Percentiles rank a stretch among this genome's conserved stretches.
Conservation (phyloP, 2,113 vertebrate genomes). For the Bubo bubo region DNA sequence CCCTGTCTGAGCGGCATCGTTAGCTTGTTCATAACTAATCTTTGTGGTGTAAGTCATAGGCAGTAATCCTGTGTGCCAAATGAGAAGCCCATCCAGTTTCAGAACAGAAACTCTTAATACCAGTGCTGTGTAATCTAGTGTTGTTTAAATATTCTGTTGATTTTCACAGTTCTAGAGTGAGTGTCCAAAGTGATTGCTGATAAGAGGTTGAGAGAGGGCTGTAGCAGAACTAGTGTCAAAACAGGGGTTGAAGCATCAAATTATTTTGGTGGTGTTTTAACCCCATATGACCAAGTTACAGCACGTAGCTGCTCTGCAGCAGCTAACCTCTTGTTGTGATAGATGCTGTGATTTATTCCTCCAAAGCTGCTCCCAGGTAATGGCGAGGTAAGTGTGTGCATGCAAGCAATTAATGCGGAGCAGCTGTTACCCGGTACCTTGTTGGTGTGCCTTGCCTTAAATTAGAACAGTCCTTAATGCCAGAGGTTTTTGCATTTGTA, state of each 20-base stretch:
- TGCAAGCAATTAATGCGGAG: not conserved
- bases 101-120: not conserved
- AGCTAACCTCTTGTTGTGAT: not conserved
- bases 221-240: not conserved
- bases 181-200: rapidly evolving
- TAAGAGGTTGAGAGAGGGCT: not conserved
- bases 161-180: rapidly evolving
- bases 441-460: not conserved
- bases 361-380: not conserved
- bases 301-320: not conserved
- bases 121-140: not conserved
- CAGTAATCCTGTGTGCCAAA: not conserved
- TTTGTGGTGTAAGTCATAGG: not conserved
- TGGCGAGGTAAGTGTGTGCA: not conserved
- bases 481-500: not conserved
- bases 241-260: not conserved
- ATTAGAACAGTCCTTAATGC: not conserved
- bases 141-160: not conserved
- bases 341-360: not conserved
- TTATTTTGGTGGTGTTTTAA: not conserved
- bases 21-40: not conserved
- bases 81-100: not conserved
- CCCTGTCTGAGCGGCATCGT: not conserved
- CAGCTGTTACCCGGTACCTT: not conserved
- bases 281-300: rapidly evolving